Evolutionary conservation across 2,797 vertebrate species (phyloP).

Genomic region (Anas acuta): DNA sequence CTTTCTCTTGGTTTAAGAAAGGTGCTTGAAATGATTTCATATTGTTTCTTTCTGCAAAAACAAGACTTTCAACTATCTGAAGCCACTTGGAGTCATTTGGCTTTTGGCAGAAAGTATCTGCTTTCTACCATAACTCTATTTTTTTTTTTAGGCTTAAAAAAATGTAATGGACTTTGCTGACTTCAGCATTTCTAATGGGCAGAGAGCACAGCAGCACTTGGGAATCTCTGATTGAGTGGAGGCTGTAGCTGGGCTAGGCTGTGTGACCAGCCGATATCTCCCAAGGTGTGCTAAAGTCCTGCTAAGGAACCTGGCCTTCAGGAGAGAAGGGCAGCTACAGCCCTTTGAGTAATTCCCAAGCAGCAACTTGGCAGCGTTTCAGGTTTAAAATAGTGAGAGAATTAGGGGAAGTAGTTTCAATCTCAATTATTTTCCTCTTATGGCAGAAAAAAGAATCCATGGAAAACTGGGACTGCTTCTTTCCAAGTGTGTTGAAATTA

Average conservation of each 20-base stretch:
- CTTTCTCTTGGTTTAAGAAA: not conserved
- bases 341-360: not conserved
- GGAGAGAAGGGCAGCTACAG: not conserved
- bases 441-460: not conserved
- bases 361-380: constrained; percentile 16
- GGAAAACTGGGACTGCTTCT: not conserved
- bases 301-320: not conserved
- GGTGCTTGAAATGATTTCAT: not conserved
- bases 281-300: not conserved
- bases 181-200: rapidly evolving
- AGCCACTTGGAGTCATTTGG: not conserved
- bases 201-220: not conserved
- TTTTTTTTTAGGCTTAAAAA: not conserved
- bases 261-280: not conserved
- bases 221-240: not conserved
- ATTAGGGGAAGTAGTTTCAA: constrained; percentile 48
- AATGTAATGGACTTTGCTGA: not conserved
- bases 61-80: not conserved
- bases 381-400: not conserved
- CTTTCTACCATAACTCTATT: not conserved
- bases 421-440: constrained; percentile 40
- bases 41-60: not conserved
- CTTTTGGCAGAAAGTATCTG: not conserved
- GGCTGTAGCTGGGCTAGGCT: not conserved
- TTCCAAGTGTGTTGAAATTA: not conserved